Percentiles rank a stretch among this genome's conserved stretches.
phyloP scores from a whole-genome alignment of 1,140 invertebrate species.

The Drosophila nikananu region DNA sequence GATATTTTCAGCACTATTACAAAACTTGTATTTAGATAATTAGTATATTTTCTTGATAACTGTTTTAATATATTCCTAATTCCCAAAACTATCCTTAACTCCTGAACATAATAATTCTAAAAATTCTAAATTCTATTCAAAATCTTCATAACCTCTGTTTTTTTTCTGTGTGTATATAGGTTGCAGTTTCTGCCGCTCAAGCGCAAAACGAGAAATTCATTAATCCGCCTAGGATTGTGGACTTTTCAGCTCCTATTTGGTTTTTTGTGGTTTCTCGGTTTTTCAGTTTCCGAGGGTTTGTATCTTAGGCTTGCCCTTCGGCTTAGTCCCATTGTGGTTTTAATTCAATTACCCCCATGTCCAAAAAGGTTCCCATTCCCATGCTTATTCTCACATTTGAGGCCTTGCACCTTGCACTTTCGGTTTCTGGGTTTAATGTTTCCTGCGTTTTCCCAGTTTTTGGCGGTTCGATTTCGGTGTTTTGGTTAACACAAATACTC shows the following conservation, averaged over 20 bases:
- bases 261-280: slow-evolving; percentile 28
- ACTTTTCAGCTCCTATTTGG: slow-evolving; percentile 36
- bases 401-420: slow-evolving; percentile 73
- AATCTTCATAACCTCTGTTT: accelerated
- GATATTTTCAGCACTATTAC: neutral
- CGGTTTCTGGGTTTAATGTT: slow-evolving; percentile 44
- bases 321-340: slow-evolving; percentile 44
- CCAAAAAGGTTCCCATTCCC: slow-evolving; percentile 11
- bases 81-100: no score
- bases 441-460: slow-evolving; percentile 31
- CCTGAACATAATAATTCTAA: no score
- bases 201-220: slow-evolving; percentile 76
- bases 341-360: slow-evolving; percentile 63
- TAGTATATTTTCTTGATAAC: no score
- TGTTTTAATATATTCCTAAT: no score
- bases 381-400: slow-evolving; percentile 50
- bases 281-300: slow-evolving; percentile 24
- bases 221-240: slow-evolving; percentile 61
- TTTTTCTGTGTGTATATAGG: neutral
- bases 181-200: slow-evolving; percentile 64
- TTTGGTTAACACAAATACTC: slow-evolving; percentile 41
- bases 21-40: no score
- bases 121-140: neutral
- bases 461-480: slow-evolving; percentile 41
- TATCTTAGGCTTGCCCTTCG: slow-evolving; percentile 41